Conservation (phyloP, 2,888 invertebrate genomes). For the Lypha dubia region DNA sequence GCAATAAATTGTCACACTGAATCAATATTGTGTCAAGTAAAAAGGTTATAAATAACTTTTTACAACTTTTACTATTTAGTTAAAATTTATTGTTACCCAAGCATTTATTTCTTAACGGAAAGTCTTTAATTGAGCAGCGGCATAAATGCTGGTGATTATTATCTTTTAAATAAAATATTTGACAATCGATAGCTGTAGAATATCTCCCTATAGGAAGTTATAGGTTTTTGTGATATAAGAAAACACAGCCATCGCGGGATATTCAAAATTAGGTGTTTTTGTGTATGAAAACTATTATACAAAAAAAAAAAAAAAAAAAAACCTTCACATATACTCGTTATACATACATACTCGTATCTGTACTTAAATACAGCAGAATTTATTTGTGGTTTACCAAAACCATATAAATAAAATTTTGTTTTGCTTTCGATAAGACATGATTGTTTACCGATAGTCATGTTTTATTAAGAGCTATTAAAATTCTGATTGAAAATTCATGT, state of each 20-base stretch:
- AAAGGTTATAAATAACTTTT: conserved; percentile 78
- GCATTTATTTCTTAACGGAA: not conserved
- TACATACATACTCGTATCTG: not conserved
- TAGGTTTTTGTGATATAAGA: conserved; percentile 18
- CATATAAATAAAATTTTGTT: conserved; percentile 55
- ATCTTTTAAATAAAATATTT: not conserved
- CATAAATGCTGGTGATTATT: not conserved
- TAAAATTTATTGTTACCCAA: conserved; percentile 31
- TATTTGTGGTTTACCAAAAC: not conserved
- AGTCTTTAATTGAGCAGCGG: not conserved
- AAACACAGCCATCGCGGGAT: not conserved
- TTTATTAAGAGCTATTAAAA: conserved; percentile 82
- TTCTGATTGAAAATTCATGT: conserved; percentile 83
- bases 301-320: no score
- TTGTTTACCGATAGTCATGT: conserved; percentile 52
- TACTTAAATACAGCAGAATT: conserved; percentile 14
- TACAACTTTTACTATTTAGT: conserved; percentile 56
- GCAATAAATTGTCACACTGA: conserved; percentile 78
- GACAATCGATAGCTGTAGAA: conserved; percentile 23
- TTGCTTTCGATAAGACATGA: conserved; percentile 76
- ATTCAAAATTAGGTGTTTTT: not conserved
- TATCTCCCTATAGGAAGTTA: conserved; percentile 37
- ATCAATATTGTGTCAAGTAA: conserved; percentile 79
- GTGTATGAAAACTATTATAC: not conserved
- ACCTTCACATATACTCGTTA: conserved; percentile 25